phyloP scores from a whole-genome alignment of 2,113 vertebrate genomes.

The Fregata magnificens region DNA sequence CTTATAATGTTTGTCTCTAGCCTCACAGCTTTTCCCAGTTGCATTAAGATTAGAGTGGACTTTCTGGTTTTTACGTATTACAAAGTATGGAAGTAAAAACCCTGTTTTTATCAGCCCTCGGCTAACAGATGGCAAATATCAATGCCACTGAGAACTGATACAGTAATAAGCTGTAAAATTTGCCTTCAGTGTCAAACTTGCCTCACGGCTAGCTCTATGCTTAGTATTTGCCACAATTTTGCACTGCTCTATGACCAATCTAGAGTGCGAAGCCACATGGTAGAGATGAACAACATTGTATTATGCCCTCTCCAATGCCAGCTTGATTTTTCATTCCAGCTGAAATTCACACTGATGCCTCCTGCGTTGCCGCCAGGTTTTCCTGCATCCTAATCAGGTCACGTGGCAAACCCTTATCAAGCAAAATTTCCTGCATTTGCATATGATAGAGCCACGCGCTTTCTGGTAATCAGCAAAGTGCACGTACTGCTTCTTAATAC shows the following conservation, averaged over 20 bases:
- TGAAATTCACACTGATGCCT: neutral
- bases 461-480: neutral
- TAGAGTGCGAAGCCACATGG: neutral
- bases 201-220: neutral
- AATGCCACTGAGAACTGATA: neutral
- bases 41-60: neutral
- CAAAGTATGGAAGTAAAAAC: neutral
- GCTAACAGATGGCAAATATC: neutral
- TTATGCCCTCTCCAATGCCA: neutral
- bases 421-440: slow-evolving; percentile 9
- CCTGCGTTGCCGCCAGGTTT: neutral
- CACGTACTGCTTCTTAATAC: neutral
- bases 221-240: neutral
- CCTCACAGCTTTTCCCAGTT: neutral
- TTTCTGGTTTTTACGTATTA: neutral
- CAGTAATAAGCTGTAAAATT: neutral
- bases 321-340: neutral
- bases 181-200: neutral
- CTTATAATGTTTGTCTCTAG: neutral
- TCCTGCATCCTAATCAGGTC: slow-evolving; percentile 15
- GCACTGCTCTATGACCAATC: neutral
- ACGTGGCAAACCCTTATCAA: neutral
- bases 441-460: neutral
- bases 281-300: neutral
- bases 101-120: neutral